Evolutionary conservation across 1,140 invertebrate species (phyloP).

Genomic region (Medauroidea extradentata): DNA sequence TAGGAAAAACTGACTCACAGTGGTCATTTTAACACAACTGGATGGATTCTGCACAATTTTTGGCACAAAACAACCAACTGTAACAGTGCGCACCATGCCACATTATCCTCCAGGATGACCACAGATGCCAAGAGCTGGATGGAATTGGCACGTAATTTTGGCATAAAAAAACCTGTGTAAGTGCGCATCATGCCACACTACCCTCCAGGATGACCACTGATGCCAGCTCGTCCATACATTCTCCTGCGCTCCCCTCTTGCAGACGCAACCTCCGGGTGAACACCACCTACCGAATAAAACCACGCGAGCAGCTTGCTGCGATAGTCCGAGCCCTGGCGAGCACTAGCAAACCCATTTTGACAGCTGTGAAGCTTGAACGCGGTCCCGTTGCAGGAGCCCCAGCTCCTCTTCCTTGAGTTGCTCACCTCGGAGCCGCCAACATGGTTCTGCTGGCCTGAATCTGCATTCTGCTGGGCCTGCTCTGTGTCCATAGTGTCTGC

Average conservation of each 20-base stretch:
- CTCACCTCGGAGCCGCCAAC: slow-evolving; percentile 26
- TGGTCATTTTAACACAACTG: too few relatives aligned
- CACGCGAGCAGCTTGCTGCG: slow-evolving; percentile 47
- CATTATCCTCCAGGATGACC: too few relatives aligned
- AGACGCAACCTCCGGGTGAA: neutral
- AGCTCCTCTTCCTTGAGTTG: slow-evolving; percentile 25
- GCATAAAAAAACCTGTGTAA: too few relatives aligned
- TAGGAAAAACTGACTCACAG: too few relatives aligned
- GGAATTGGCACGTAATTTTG: too few relatives aligned
- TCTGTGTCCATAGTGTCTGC: slow-evolving; percentile 30
- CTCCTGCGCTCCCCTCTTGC: neutral
- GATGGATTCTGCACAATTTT: too few relatives aligned
- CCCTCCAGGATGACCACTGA: too few relatives aligned
- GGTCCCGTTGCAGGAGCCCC: slow-evolving; percentile 5
- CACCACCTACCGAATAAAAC: slow-evolving; percentile 47
- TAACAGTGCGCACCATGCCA: too few relatives aligned
- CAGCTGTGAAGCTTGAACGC: slow-evolving; percentile 41
- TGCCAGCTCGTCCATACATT: too few relatives aligned
- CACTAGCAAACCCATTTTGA: slow-evolving; percentile 38
- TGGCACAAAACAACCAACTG: too few relatives aligned
- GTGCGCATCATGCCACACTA: too few relatives aligned
- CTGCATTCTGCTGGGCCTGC: slow-evolving; percentile 37
- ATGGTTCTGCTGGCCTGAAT: slow-evolving; percentile 32
- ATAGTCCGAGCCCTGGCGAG: slow-evolving; percentile 33
- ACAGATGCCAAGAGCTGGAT: too few relatives aligned